A percentile compares a stretch with the other conserved stretches of the same genome.
These are phyloP conservation scores for Pygocentrus nattereri DNA, from an alignment of 2,797 vertebrate species.

Conservation along the genomic window DNA sequence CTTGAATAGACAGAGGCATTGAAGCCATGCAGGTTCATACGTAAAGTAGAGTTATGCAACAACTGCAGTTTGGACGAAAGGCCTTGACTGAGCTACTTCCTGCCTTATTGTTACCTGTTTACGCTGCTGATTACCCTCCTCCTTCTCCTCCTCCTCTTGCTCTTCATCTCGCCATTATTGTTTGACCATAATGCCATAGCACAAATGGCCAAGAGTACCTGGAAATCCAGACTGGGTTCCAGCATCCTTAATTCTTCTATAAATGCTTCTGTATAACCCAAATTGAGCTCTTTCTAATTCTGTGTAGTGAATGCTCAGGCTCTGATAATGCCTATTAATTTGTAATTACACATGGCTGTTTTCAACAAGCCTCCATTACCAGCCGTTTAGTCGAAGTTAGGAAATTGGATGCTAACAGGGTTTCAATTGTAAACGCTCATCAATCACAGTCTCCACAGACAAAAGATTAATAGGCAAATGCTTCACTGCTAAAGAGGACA, in stretches of 20 bases:
- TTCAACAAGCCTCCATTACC: neutral
- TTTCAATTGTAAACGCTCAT: neutral
- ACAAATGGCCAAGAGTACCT: neutral
- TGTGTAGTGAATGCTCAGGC: neutral
- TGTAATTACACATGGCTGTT: neutral
- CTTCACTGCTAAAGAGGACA: neutral
- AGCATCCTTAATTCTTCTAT: neutral
- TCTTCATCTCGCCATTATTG: neutral
- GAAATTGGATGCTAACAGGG: conserved; percentile 10
- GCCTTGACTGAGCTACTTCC: neutral
- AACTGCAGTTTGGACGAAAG: neutral
- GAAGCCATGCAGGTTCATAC: conserved; percentile 5
- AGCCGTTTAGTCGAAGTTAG: neutral
- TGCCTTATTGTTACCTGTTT: neutral
- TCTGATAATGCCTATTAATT: neutral
- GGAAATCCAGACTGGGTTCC: neutral
- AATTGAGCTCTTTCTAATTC: neutral
- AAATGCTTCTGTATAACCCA: neutral
- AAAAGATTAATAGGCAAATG: neutral
- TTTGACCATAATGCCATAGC: neutral
- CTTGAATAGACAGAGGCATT: conserved; percentile 1
- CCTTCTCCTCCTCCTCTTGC: neutral
- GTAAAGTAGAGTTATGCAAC: conserved; percentile 6
- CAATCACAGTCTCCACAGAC: neutral
- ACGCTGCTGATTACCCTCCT: neutral